Base-by-base conservation (phyloP, 1,140 invertebrate species). In the Brachionus koreanus region DNA sequence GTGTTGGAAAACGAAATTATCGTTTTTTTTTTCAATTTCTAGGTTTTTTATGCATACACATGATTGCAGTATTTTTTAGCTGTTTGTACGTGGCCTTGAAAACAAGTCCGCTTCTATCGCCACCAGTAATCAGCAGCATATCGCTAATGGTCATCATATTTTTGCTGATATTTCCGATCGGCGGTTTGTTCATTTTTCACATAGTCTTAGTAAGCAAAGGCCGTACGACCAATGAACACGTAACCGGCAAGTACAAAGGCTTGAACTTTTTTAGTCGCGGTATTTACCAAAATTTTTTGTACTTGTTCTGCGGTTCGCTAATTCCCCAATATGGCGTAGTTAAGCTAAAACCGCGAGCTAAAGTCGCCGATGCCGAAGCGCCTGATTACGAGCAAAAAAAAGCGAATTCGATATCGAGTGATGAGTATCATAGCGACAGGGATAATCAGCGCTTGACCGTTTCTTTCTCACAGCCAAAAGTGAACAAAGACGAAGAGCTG, bases 211-310 rank as follows among this genome's bases (percentile, higher is more conserved):
- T 99, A 52, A 94, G 95, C 13, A 91, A 95, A 85, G 98, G 97
- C n/a, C 91, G 97, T 82, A 99, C 98, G n/a, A 99, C 98, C 82
- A 99, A 99, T 90, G 98, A 99, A 90, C 97, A 99, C 91, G 96
- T 98, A 39, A 98, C 97, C 3, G 96, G 95, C 49, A 98, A 98
- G 91, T 98, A 98, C 90, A 94, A 95, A 87, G 95, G 95, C 29
- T 95, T 94, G 87, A 98, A 98, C 91, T 96, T 96, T 77, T 98
- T 82, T 29, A 29, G 23, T 13, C 65, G 65, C 9, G 82, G 82
- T 12, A 52, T 67, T 42, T 25, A 43, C 12, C 69, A 61, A 42
- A 82, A 82, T 75, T 82, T 69, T 72, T 16, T 69, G 3, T 16
- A 13, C 35, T 19, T 82, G 23, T 82, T 67, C 57, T 72, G 39